Conservation (phyloP, 2,113 vertebrate genomes). For the Candoia aspera region DNA sequence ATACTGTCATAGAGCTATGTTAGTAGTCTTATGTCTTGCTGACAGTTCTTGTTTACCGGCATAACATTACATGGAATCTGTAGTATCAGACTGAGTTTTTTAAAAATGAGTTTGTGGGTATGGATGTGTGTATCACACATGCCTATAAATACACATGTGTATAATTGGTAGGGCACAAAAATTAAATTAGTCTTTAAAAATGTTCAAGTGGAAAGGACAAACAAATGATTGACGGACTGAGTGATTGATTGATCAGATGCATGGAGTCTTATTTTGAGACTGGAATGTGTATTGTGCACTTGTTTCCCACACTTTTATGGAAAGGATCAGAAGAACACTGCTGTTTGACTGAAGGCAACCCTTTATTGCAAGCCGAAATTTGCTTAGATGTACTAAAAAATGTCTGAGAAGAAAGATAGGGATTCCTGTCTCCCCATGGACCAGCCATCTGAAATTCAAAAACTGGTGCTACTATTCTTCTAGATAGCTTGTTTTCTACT, state of each 20-base stretch:
- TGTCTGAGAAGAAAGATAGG: background rate
- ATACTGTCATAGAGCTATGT: background rate
- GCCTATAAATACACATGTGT: background rate
- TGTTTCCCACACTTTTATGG: background rate
- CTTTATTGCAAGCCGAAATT: background rate
- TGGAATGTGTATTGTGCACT: background rate
- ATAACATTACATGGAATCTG: background rate
- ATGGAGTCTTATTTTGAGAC: background rate
- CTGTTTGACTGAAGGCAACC: background rate
- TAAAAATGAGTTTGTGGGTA: background rate
- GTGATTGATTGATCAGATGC: background rate
- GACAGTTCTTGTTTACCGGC: background rate
- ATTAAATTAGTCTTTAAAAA: background rate
- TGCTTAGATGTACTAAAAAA: background rate
- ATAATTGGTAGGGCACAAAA: background rate
- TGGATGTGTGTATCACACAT: background rate
- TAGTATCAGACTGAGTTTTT: background rate
- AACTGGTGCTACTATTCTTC: background rate
- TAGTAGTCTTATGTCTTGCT: background rate
- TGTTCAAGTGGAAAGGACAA: background rate
- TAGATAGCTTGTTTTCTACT: background rate
- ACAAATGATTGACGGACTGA: background rate
- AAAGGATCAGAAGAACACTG: background rate
- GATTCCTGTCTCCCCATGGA: background rate
- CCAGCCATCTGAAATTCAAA: background rate